These are phyloP conservation scores for Ctenomys sociabilis DNA, from an alignment of 2,113 vertebrate species.

Conservation along the genomic window DNA sequence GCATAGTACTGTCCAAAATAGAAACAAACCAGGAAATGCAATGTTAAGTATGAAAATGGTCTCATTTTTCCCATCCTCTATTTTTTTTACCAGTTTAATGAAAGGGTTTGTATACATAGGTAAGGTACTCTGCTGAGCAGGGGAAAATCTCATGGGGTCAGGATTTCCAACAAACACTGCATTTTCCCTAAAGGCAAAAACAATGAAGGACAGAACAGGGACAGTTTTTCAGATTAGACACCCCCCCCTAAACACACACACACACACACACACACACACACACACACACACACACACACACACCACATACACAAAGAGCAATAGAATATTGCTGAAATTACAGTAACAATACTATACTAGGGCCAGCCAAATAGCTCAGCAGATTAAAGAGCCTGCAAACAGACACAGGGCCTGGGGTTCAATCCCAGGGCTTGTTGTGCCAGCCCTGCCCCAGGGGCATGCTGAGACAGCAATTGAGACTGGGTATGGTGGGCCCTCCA, in stretches of 20 bases:
- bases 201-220: background rate
- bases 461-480: no score
- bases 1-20: background rate
- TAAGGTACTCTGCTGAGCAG: background rate
- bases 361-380: no score
- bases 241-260: background rate
- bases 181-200: conserved; percentile 3
- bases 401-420: no score
- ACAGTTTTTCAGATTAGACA: background rate
- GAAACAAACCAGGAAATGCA: background rate
- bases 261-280: background rate
- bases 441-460: no score
- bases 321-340: background rate
- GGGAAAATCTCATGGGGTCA: background rate
- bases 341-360: background rate
- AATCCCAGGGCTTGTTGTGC: no score
- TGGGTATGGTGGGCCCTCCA: no score
- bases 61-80: background rate
- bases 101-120: background rate
- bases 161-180: background rate
- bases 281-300: background rate
- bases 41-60: background rate
- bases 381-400: no score
- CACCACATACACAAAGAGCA: no score
- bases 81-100: background rate